Conservation (phyloP, 2,797 vertebrate species). For the Pitangus sulphuratus region DNA sequence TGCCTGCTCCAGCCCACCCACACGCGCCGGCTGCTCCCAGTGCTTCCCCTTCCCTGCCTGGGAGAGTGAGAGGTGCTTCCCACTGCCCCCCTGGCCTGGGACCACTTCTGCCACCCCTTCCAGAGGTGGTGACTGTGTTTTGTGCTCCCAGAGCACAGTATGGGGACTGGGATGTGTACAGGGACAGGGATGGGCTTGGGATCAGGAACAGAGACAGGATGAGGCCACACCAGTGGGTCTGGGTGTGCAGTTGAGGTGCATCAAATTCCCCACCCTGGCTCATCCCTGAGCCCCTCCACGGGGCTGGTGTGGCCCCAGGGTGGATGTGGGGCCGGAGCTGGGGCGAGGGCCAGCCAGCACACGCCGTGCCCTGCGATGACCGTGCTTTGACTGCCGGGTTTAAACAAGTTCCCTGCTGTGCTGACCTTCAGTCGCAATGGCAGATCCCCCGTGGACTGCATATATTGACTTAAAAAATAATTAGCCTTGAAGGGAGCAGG, state of each 20-base stretch:
- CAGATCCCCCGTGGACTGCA: neutral
- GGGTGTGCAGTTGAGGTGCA: fast-evolving
- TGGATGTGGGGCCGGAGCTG: fast-evolving
- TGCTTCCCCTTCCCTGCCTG: neutral
- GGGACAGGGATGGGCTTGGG: neutral
- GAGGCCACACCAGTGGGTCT: fast-evolving
- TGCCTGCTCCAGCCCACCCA: conserved; percentile 37
- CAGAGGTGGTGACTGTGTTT: neutral
- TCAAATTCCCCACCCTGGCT: neutral
- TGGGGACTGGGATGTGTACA: neutral
- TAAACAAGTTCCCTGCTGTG: neutral
- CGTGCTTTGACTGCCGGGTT: neutral
- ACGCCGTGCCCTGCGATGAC: neutral
- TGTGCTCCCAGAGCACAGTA: neutral
- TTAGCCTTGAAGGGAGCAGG: conserved; percentile 28
- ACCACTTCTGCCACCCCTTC: fast-evolving
- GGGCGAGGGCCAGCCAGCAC: neutral
- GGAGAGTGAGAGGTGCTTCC: fast-evolving
- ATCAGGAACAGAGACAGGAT: neutral
- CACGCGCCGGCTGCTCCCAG: neutral
- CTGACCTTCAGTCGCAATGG: neutral
- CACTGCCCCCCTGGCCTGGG: neutral
- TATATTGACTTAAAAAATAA: conserved; percentile 56
- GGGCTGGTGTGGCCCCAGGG: fast-evolving
- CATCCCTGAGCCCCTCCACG: neutral